Conservation (phyloP, 2,888 invertebrate species). For the Nomada goodeniana region DNA sequence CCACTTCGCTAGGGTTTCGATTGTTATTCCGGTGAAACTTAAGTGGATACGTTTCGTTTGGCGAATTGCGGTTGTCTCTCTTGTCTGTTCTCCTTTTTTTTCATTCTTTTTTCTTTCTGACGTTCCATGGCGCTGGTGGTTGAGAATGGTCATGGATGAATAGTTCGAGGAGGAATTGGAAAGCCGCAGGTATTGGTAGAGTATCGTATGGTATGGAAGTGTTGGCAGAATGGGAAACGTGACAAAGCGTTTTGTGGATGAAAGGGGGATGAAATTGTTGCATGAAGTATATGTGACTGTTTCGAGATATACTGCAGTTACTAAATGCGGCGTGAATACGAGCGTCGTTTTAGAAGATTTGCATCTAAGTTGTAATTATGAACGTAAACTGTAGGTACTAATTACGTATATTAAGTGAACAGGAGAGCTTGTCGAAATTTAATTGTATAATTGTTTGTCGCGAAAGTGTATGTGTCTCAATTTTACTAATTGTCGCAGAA, state of each 20-base stretch:
- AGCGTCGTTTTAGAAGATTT: too few relatives aligned
- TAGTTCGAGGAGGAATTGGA: conserved; percentile 3
- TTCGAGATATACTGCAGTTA: too few relatives aligned
- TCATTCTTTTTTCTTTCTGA: too few relatives aligned
- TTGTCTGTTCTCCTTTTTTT: background rate
- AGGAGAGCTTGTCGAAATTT: too few relatives aligned
- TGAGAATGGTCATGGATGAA: conserved; percentile 1
- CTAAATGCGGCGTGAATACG: too few relatives aligned
- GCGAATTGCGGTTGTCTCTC: background rate
- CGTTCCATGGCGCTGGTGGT: background rate
- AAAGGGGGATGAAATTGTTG: background rate
- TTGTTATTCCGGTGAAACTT: conserved; percentile 20
- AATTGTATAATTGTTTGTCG: too few relatives aligned
- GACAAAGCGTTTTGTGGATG: background rate
- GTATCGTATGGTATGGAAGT: background rate
- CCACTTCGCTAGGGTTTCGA: conserved; percentile 3
- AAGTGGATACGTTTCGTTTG: conserved; percentile 3
- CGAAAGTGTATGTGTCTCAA: too few relatives aligned
- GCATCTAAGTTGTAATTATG: too few relatives aligned
- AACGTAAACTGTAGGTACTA: too few relatives aligned
- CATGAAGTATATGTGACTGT: too few relatives aligned
- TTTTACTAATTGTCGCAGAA: too few relatives aligned
- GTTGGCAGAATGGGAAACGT: background rate
- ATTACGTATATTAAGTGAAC: too few relatives aligned
- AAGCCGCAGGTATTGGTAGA: background rate